Base-by-base conservation (phyloP, 2,113 vertebrate species). In the Lethenteron reissneri region DNA sequence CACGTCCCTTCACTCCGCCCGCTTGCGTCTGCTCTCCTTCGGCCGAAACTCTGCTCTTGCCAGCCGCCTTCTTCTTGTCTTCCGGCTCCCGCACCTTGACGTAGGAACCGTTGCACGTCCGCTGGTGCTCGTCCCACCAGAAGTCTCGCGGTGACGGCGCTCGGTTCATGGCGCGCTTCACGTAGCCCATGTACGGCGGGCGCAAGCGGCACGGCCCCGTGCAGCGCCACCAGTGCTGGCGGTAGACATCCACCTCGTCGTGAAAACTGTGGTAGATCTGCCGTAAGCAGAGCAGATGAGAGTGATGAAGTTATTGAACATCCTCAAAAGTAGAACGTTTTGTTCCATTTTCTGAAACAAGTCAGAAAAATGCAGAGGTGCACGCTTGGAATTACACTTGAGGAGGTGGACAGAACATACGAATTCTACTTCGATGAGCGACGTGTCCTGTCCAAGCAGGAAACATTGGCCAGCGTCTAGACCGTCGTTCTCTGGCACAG, bases 221-320 rank as follows among this genome's bases (percentile, higher is more conserved):
- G 75, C 94, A 99, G 1, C 83, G 83, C 94, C 94, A 99, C 94
- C 94, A 99, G 78, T 99, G 92, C 74, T 85, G 87, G 17, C 89
- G 87, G 76, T 97, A 97, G 25, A 81, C 78, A 5, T 95, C 85
- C 0, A 99, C 84, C 78, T 99, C 94, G 2, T 92, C 82, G 0
- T 90, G 79, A 77, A 99, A 99, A 25, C 74, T 76, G 71, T 99
- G 94, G 78, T 84, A 90, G 69, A 97, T 73, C 94, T 99, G 41
- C 41, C 41, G 41, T 41, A 41, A 41, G 41, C 41, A 41, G 41
- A 41, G 41, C 41, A 41, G 41, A 41, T 41, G 41, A 41, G 41
- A 41, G 41, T 41, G 41, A 5, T 41, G 79, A 2, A 59, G 70
- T 12, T 70, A 12, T 25, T 9, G 2, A 3, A 25, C 11, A n/a